A percentile compares a stretch with the other conserved stretches of the same genome.
Evolutionary conservation across 2,888 invertebrate genomes (phyloP).

Genomic region (Dione vanillae): DNA sequence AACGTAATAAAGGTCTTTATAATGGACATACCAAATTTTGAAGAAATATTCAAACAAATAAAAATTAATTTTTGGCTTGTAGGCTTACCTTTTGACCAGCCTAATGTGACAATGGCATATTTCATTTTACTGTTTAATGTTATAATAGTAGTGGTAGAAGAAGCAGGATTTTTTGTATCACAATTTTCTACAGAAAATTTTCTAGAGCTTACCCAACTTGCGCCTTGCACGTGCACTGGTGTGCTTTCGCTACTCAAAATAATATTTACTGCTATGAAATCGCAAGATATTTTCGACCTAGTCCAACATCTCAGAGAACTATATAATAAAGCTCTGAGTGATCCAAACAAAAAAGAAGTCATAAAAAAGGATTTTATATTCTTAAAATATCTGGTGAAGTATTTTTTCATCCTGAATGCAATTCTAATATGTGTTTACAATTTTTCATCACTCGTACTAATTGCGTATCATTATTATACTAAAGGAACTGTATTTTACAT

Average conservation of each 20-base stretch:
- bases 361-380: conserved; percentile 57
- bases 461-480: conserved; percentile 57
- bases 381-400: conserved; percentile 61
- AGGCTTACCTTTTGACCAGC: conserved; percentile 59
- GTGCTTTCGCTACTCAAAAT: conserved; percentile 60
- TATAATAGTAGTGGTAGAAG: conserved; percentile 53
- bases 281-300: conserved; percentile 56
- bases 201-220: conserved; percentile 63
- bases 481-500: conserved; percentile 54
- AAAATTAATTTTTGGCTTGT: conserved; percentile 60
- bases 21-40: conserved; percentile 57
- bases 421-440: conserved; percentile 68
- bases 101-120: conserved; percentile 54
- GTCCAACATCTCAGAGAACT: conserved; percentile 54
- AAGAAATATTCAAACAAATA: conserved; percentile 61
- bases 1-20: conserved; percentile 1
- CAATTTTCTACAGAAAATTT: conserved; percentile 64
- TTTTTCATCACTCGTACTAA: conserved; percentile 63
- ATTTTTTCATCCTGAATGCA: conserved; percentile 65
- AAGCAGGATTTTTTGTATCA: conserved; percentile 58
- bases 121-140: conserved; percentile 50
- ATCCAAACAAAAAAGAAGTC: conserved; percentile 52
- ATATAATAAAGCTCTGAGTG: conserved; percentile 54
- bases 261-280: conserved; percentile 48
- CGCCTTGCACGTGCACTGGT: conserved; percentile 63